Evolutionary conservation across 92 coral and sea anemone genomes (phyloP), one percentile per base, ranked within the genome.

Genomic region (Meandrina meandrites): DNA sequence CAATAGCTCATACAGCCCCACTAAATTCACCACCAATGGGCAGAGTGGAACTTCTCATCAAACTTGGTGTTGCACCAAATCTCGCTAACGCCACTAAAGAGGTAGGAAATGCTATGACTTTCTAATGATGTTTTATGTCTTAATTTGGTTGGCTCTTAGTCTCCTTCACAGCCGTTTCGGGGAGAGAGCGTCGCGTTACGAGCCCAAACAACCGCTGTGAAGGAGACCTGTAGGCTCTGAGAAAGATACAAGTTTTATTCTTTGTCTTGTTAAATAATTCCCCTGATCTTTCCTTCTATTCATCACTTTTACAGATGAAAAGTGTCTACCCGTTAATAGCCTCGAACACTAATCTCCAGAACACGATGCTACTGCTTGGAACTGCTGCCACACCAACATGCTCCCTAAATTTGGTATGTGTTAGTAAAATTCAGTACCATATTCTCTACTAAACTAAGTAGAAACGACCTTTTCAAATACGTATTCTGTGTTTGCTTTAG

Each of bases 301-400:
- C 19, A 0, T 40, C 8, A 35, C 64, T 80, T 64, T 62, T 35
- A n/a, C 68, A 84, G 88, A 84, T 84, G 81, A 57, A 57, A 60
- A 84, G 21, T 35, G 56, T 75, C 42, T 37, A 75, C 60, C 73
- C 42, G 75, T 57, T 84, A n/a, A 74, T 84, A 75, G 76, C 73
- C 67, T 71, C 79, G 40, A 37, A 66, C 32, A 15, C 17, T 28
- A 22, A 74, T 35, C 68, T 74, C 27, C 72, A 84, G 73, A 13
- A 56, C 36, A 42, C 81, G 40, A 19, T 16, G n/a, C 8, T 84
- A 17, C 8, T 27, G 28, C 77, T 82, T 47, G 77, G 77, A 47
- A 32, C 35, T 32, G 50, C 31, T 70, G 53, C 6, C 47, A 68
- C 64, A 31, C 45, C 51, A 45, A 50, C 18, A 11, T 84, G 88